Evolutionary conservation across 2,888 invertebrate species (phyloP), one percentile per base, ranked within the genome.

Genomic region (Plebejus argus): DNA sequence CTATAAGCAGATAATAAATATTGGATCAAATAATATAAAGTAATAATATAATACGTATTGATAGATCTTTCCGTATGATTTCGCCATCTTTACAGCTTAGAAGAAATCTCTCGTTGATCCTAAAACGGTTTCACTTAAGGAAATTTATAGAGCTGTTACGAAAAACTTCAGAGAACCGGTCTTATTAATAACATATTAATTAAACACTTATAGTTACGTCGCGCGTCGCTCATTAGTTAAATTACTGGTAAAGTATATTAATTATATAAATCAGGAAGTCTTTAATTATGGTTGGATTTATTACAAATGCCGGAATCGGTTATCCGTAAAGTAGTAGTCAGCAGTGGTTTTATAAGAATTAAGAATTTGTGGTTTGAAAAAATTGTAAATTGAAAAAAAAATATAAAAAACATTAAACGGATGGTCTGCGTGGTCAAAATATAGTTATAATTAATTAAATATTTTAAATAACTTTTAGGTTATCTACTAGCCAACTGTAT

Each of bases 131-230:
- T 86, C 83, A 85, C 85, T 86, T 82, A 80, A 82, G 81, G 82
- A 85, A 82, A 81, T 83, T 82, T 83, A 88, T 84, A 88, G 92
- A 91, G 93, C 81, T 88, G 92, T 82, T 89, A 85, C 85, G 83
- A 87, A 84, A 66, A 58, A 58, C 23, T 10, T 28, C 3, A 8
- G 20, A 35, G 20, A 35, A 78, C 79, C 10, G 80, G 66, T 77
- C 74, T 78, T 79, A 79, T 81, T 80, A 78, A 82, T 86, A 88
- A 45, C 39, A 45, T 72, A 45, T 49, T 84, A 87, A 90, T 92
- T 93, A 92, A 91, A 92, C 90, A 85, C 85, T 90, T 89, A 88
- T 90, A 88, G 87, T 85, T 83, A 83, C 88, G 89, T 91, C 91
- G 89, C 88, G 87, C 66, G 28, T 66, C 66, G 66, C 85, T 88